A percentile compares a stretch with the other conserved stretches of the same genome.
Conservation (phyloP, 2,888 invertebrate genomes). For the Archips xylosteana region DNA sequence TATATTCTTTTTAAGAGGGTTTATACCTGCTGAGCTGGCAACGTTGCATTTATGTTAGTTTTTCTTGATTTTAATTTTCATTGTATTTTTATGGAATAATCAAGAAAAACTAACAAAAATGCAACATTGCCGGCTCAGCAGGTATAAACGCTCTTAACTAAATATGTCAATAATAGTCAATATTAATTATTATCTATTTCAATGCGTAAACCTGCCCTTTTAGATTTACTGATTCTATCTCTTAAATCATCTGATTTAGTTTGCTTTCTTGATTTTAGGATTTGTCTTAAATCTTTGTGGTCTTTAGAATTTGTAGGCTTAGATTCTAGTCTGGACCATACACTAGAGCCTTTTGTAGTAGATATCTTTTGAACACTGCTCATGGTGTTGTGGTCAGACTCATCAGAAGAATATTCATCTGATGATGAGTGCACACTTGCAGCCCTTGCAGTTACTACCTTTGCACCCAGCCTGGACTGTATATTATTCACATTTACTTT, state of each 20-base stretch:
- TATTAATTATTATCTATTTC: conserved; percentile 78
- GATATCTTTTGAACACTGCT: conserved; percentile 82
- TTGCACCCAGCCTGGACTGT: conserved; percentile 72
- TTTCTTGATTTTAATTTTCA: too few species aligned
- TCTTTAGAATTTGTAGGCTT: conserved; percentile 53
- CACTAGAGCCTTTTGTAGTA: conserved; percentile 64
- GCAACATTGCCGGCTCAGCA: too few species aligned
- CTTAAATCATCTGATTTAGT: conserved; percentile 70
- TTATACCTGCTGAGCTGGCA: too few species aligned
- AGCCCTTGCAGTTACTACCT: conserved; percentile 56
- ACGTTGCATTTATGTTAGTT: too few species aligned
- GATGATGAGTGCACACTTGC: conserved; percentile 55
- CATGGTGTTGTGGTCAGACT: conserved; percentile 73
- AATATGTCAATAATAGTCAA: conserved; percentile 41
- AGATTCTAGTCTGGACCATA: conserved; percentile 85
- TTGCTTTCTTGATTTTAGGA: conserved; percentile 64
- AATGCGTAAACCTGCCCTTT: conserved; percentile 76
- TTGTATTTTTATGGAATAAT: too few species aligned
- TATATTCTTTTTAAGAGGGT: too few species aligned
- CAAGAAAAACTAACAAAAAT: too few species aligned
- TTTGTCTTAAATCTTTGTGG: conserved; percentile 70
- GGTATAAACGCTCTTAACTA: too few species aligned
- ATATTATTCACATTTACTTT: conserved; percentile 54
- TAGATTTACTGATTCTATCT: conserved; percentile 69
- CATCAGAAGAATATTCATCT: conserved; percentile 64